Evolutionary conservation across 2,113 vertebrate species (phyloP).

Genomic region (Microtus montanus): DNA sequence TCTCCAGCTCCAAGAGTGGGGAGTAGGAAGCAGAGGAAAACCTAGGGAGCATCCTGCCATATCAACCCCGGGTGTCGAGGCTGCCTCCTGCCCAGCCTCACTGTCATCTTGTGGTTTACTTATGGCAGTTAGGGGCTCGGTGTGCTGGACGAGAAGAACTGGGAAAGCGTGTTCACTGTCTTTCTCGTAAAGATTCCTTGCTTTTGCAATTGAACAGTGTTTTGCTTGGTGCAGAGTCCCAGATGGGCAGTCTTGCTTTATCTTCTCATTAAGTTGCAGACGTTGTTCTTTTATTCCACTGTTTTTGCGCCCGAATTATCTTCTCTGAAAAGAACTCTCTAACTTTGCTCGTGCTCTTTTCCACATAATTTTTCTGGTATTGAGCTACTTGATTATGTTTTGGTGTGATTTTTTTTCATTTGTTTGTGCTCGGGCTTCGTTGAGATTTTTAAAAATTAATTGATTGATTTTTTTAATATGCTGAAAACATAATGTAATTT

Average conservation of each 20-base stretch:
- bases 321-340: background rate
- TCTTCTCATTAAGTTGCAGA: slow-evolving; percentile 1
- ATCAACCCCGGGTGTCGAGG: background rate
- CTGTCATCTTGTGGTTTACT: background rate
- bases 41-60: background rate
- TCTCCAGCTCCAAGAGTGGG: background rate
- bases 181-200: background rate
- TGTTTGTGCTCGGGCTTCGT: slow-evolving; percentile 7
- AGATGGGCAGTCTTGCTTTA: background rate
- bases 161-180: background rate
- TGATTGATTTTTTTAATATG: background rate
- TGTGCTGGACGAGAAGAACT: background rate
- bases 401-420: background rate
- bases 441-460: background rate
- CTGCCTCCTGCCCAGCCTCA: background rate
- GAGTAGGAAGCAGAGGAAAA: background rate
- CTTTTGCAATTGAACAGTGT: slow-evolving; percentile 11
- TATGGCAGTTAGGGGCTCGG: background rate
- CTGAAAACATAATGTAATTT: background rate
- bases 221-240: slow-evolving; percentile 17
- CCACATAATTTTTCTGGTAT: background rate
- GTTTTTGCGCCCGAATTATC: background rate
- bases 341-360: slow-evolving; percentile 12
- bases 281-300: background rate
- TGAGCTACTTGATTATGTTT: background rate